Evolutionary conservation across 2,888 invertebrate species (phyloP).

Genomic region (Drosophila neonasuta): DNA sequence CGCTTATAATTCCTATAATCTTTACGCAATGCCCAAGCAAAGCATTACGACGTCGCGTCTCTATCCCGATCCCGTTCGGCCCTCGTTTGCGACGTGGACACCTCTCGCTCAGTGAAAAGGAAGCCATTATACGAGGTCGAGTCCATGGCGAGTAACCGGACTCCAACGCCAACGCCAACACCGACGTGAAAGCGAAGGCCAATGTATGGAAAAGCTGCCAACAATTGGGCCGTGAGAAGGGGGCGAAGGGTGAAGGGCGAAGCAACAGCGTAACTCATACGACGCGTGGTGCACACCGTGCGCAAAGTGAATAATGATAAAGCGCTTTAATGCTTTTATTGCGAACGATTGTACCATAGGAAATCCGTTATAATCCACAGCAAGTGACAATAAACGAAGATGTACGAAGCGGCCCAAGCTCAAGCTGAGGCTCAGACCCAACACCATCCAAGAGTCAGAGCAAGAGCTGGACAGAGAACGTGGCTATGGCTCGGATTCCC

Average conservation of each 20-base stretch:
- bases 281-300: slow-evolving; percentile 59
- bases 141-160: slow-evolving; percentile 15
- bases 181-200: slow-evolving; percentile 14
- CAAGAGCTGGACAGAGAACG: slow-evolving; percentile 7
- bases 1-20: slow-evolving; percentile 74
- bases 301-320: slow-evolving; percentile 79
- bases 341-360: slow-evolving; percentile 72
- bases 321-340: slow-evolving; percentile 78
- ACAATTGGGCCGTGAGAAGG: background rate
- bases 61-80: background rate
- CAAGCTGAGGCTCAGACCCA: slow-evolving; percentile 1
- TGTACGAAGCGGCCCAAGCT: slow-evolving; percentile 36
- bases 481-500: slow-evolving; percentile 2
- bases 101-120: slow-evolving; percentile 24
- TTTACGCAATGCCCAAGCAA: slow-evolving; percentile 56
- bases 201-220: background rate
- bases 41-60: slow-evolving; percentile 24
- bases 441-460: background rate
- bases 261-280: slow-evolving; percentile 51
- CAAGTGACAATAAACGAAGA: slow-evolving; percentile 76
- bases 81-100: slow-evolving; percentile 17
- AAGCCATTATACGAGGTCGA: slow-evolving; percentile 42
- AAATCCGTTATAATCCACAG: slow-evolving; percentile 78
- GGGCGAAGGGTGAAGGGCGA: background rate
- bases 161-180: background rate